These are phyloP conservation scores for Plectropomus leopardus DNA, from an alignment of 2,113 vertebrate species.

Conservation along the genomic window DNA sequence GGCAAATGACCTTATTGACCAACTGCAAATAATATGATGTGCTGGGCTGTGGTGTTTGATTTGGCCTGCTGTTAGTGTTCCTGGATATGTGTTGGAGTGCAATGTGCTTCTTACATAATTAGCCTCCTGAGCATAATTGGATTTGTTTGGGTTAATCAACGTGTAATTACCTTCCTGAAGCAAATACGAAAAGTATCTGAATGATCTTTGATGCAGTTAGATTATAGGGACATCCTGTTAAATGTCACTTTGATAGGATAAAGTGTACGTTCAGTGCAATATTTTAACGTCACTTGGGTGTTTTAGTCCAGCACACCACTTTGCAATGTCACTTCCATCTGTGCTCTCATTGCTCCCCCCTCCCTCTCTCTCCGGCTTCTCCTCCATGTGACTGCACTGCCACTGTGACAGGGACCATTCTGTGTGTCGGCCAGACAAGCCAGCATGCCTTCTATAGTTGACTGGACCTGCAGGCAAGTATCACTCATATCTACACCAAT, in stretches of 20 bases:
- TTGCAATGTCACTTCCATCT: slow-evolving; percentile 66
- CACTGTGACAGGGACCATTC: slow-evolving; percentile 58
- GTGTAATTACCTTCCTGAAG: slow-evolving; percentile 53
- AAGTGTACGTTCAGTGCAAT: slow-evolving; percentile 10
- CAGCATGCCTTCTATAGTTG: slow-evolving; percentile 27
- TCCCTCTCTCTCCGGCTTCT: slow-evolving; percentile 18
- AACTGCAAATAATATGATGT: slow-evolving; percentile 3
- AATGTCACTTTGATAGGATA: slow-evolving; percentile 1
- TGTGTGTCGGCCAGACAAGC: slow-evolving; percentile 32
- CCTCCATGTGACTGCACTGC: slow-evolving; percentile 53
- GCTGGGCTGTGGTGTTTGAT: slow-evolving; percentile 8
- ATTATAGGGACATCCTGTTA: slow-evolving; percentile 15
- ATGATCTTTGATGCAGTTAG: not conserved
- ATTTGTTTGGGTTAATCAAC: slow-evolving; percentile 68
- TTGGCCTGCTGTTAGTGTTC: slow-evolving; percentile 1
- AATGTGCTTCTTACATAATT: slow-evolving; percentile 51
- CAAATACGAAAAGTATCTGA: slow-evolving; percentile 26
- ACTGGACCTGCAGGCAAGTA: slow-evolving; percentile 39
- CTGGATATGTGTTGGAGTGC: slow-evolving; percentile 30
- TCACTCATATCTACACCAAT: slow-evolving; percentile 38
- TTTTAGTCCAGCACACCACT: slow-evolving; percentile 52
- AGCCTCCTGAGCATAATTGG: slow-evolving; percentile 56
- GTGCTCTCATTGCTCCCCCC: slow-evolving; percentile 28
- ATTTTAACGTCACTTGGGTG: slow-evolving; percentile 28
- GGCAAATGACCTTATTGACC: not conserved